Conservation (phyloP, 2,888 invertebrate species). For the Blastobasis adustella region DNA sequence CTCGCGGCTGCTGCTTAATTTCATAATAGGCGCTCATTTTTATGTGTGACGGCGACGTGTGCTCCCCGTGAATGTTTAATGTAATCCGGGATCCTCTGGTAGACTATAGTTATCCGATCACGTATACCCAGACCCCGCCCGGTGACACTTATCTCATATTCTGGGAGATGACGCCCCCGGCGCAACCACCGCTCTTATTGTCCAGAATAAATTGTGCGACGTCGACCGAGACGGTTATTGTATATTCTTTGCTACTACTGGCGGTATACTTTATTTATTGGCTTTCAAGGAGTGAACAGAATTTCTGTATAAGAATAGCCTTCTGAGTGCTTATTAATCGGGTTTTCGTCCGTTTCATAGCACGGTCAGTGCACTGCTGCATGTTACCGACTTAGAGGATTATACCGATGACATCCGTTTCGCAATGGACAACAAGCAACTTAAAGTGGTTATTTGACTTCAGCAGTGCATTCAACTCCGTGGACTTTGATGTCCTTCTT, state of each 20-base stretch:
- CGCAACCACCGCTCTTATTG: constrained; percentile 46
- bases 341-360: too few species aligned
- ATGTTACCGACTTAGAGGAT: too few species aligned
- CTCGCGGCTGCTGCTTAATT: constrained; percentile 50
- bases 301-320: too few species aligned
- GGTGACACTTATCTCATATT: constrained; percentile 56
- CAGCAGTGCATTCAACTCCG: too few species aligned
- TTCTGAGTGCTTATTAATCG: too few species aligned
- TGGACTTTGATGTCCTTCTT: too few species aligned
- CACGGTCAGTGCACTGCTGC: too few species aligned
- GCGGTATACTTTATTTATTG: too few species aligned
- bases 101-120: constrained; percentile 41
- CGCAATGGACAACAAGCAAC: too few species aligned
- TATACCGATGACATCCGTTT: too few species aligned
- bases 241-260: constrained; percentile 11
- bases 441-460: too few species aligned
- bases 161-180: constrained; percentile 51
- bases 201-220: constrained; percentile 27
- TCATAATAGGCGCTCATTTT: constrained; percentile 73
- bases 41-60: constrained; percentile 60
- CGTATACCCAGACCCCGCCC: constrained; percentile 25
- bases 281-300: too few species aligned
- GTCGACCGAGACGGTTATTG: constrained; percentile 19
- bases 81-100: constrained; percentile 41
- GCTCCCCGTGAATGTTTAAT: constrained; percentile 63